Evolutionary conservation across 2,888 invertebrate genomes (phyloP), one percentile per base, ranked within the genome.

Genomic region (Eupelmus urozonus): DNA sequence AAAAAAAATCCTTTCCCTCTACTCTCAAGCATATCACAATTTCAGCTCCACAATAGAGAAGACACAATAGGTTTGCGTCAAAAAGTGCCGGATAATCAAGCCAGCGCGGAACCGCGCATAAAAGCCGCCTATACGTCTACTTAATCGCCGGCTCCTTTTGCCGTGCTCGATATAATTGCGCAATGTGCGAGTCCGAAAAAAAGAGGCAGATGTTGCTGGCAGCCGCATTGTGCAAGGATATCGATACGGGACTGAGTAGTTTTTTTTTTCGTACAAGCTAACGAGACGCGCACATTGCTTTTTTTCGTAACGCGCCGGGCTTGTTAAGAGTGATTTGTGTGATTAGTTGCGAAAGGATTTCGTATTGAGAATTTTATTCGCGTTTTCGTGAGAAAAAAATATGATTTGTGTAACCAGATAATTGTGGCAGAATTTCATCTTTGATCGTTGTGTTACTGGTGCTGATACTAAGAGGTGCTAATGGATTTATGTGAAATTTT

Each of bases 61-160:
- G 3, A 34, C n/a, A 34, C 34, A 34, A 34, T 34, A 34, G 34
- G 34, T 34, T 5, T 9, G 9, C 34, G 9, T 34, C 9, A 34
- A 34, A 34, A 34, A n/a, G 34, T 3, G 9, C 34, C 34, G 9
- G n/a, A n/a, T n/a, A n/a, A n/a, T n/a, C n/a, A n/a, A n/a, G n/a
- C n/a, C n/a, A n/a, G n/a, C n/a, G 3, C 34, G 34, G 9, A 34
- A 34, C 34, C 3, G 34, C 34, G 9, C 9, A 34, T n/a, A 34
- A 34, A 34, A 34, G 34, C 5, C 34, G 2, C 11, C 45, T 5
- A 9, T 34, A 9, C 9, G 9, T 34, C 3, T 5, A 13, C 13
- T 51, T 65, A 65, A 65, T 65, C 51, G 51, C 42, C 23, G 9
- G 34, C 5, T 34, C 9, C 9, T 34, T 62, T 62, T 42, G 16